Evolutionary conservation across 2,888 invertebrate genomes (phyloP).

Genomic region (Drosophila recens): DNA sequence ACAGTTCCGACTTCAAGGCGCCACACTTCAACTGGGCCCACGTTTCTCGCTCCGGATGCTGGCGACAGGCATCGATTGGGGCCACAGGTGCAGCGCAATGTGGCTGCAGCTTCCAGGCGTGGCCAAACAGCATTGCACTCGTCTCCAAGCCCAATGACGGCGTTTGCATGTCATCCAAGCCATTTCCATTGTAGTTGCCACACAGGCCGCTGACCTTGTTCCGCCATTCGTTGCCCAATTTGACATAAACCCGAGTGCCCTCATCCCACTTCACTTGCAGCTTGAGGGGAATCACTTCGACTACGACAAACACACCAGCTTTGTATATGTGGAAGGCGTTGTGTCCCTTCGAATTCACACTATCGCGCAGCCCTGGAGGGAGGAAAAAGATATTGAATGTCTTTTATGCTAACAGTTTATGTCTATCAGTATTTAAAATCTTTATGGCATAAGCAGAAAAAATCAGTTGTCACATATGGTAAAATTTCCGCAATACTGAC

Average conservation of each 20-base stretch:
- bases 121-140: constrained; percentile 92
- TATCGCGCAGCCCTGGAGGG: constrained; percentile 76
- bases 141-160: constrained; percentile 93
- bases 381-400: neutral
- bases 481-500: too few relatives aligned
- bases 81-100: constrained; percentile 87
- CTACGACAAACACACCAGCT: constrained; percentile 91
- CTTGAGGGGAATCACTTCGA: constrained; percentile 91
- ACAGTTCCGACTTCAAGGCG: constrained; percentile 90
- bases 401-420: neutral
- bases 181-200: constrained; percentile 95
- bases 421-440: too few relatives aligned
- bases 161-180: constrained; percentile 93
- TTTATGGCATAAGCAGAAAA: too few relatives aligned
- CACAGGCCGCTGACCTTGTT: constrained; percentile 93
- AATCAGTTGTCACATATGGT: too few relatives aligned
- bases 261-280: constrained; percentile 94
- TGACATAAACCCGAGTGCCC: constrained; percentile 93
- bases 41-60: constrained; percentile 91
- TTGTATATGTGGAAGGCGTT: constrained; percentile 83
- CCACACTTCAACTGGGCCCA: constrained; percentile 93
- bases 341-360: constrained; percentile 77
- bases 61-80: constrained; percentile 90
- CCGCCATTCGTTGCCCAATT: constrained; percentile 92
- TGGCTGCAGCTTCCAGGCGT: constrained; percentile 94